Percentiles rank a stretch among this genome's conserved stretches.
phyloP scores from a whole-genome alignment of 1,140 invertebrate genomes.

The Heterodera schachtii region DNA sequence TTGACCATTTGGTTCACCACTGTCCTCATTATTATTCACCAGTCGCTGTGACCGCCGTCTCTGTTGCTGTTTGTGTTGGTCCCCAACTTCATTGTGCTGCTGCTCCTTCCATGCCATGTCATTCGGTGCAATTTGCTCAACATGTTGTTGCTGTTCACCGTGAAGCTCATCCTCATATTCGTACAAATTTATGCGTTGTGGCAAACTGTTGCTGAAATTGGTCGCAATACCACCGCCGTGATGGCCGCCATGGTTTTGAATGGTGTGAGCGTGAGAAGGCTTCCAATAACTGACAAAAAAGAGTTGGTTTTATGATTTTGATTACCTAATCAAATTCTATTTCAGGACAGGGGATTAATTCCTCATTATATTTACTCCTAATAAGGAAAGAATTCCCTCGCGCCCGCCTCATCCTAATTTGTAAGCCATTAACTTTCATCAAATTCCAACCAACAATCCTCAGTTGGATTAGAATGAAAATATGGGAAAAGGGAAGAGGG shows the following conservation, averaged over 20 bases:
- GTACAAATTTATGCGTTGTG: not conserved
- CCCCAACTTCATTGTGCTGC: not conserved
- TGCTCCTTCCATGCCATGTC: not conserved
- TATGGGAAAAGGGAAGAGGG: too few relatives aligned
- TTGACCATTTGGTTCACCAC: not conserved
- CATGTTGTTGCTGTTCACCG: not conserved
- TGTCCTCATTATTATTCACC: not conserved
- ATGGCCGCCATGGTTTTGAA: constrained; percentile 4
- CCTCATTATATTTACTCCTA: too few relatives aligned
- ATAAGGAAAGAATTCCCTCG: too few relatives aligned
- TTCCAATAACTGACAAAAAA: constrained; percentile 19
- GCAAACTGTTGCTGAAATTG: not conserved
- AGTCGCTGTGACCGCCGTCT: not conserved
- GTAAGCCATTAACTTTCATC: too few relatives aligned
- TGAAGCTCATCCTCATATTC: not conserved
- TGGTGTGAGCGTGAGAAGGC: constrained; percentile 5
- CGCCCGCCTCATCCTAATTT: not conserved
- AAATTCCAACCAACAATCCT: too few relatives aligned
- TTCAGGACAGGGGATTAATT: too few relatives aligned
- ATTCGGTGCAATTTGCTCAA: not conserved
- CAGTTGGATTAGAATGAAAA: too few relatives aligned
- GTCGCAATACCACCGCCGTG: not conserved
- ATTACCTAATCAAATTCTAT: too few relatives aligned
- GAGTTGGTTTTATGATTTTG: too few relatives aligned
- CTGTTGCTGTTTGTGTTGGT: not conserved